These are phyloP conservation scores for Cybosia mesomella DNA, from an alignment of 2,888 invertebrate species.

Conservation along the genomic window DNA sequence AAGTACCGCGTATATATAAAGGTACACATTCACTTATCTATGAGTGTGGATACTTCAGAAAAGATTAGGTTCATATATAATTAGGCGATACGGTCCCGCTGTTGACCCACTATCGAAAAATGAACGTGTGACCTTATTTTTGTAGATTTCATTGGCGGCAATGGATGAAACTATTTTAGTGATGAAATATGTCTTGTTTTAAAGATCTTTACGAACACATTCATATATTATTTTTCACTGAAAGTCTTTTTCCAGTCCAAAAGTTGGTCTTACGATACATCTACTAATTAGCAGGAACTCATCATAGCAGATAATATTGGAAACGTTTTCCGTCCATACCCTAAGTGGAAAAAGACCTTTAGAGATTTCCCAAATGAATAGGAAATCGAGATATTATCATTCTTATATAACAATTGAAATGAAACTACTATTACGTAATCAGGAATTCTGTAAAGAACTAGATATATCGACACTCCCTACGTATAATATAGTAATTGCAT, in stretches of 20 bases:
- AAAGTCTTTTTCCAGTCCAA: constrained; percentile 12
- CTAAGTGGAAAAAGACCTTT: constrained; percentile 20
- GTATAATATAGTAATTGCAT: too few species aligned
- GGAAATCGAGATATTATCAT: not conserved
- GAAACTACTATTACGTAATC: constrained; percentile 13
- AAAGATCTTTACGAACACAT: not conserved
- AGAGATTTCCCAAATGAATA: constrained; percentile 6
- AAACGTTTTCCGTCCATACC: constrained; percentile 15
- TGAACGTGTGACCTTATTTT: constrained; percentile 4
- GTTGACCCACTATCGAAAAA: not conserved
- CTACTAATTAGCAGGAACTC: constrained; percentile 13
- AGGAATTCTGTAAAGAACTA: not conserved
- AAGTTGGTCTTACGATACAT: not conserved
- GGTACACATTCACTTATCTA: constrained; percentile 31
- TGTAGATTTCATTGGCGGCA: not conserved
- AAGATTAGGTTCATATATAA: constrained; percentile 14
- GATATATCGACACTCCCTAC: not conserved
- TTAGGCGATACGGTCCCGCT: not conserved
- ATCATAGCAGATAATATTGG: constrained; percentile 10
- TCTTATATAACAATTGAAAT: constrained; percentile 16
- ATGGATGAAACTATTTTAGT: not conserved
- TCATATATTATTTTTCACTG: not conserved
- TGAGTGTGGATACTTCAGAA: constrained; percentile 26
- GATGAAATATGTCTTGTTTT: not conserved
- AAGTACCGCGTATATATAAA: constrained; percentile 44